These are phyloP conservation scores for Lepidurus couesii DNA, from an alignment of 1,140 invertebrate species.

Conservation along the genomic window DNA sequence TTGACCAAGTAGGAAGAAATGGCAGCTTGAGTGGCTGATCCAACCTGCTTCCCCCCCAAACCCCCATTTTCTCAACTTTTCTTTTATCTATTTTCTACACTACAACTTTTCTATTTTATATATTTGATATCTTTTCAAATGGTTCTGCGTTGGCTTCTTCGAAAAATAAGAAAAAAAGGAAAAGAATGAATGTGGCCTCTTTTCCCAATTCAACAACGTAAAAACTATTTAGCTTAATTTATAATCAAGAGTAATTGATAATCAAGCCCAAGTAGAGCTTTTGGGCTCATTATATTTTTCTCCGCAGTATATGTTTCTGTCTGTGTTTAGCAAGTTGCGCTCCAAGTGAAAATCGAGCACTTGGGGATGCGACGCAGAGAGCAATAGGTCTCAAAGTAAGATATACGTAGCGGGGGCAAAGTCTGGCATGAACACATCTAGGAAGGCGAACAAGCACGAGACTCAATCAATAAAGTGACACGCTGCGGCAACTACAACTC, in stretches of 20 bases:
- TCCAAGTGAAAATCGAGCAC: background rate
- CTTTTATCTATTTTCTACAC: no score
- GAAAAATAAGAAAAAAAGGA: no score
- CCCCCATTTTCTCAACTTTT: background rate
- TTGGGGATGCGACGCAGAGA: background rate
- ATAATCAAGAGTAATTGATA: no score
- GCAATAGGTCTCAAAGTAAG: background rate
- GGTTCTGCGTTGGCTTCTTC: background rate
- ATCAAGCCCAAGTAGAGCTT: no score
- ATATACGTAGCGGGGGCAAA: background rate
- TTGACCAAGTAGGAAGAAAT: background rate
- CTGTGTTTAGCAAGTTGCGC: background rate
- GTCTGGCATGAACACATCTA: background rate
- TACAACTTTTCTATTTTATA: no score
- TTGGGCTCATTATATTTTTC: no score
- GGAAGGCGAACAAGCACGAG: background rate
- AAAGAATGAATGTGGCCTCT: no score
- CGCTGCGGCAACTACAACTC: slow-evolving; percentile 14
- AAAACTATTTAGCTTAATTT: no score
- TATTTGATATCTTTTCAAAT: background rate
- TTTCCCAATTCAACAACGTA: no score
- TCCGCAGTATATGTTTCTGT: background rate
- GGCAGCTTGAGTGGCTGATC: slow-evolving; percentile 7
- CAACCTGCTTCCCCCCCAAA: background rate
- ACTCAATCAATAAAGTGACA: slow-evolving; percentile 20